Percentiles rank a stretch among this genome's conserved stretches.
Evolutionary conservation across 2,113 vertebrate genomes (phyloP).

Genomic region (Amblyopsis rosae): DNA sequence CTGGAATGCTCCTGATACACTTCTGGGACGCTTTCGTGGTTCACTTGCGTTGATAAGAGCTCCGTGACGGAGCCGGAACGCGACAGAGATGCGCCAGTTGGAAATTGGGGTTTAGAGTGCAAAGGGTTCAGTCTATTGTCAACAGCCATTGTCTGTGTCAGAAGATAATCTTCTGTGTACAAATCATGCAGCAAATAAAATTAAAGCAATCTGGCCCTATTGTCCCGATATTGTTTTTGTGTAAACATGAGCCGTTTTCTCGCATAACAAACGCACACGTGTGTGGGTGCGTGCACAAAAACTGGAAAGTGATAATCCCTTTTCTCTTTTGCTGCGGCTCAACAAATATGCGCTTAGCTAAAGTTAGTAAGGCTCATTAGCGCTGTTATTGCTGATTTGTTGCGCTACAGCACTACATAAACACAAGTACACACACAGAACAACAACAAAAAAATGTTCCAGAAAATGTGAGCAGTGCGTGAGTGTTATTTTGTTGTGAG

Average conservation of each 20-base stretch:
- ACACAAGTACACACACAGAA: not conserved
- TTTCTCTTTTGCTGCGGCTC: not conserved
- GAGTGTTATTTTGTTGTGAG: not conserved
- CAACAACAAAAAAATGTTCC: not conserved
- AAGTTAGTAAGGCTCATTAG: not conserved
- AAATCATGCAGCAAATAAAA: conserved; percentile 3
- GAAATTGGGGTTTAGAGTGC: not conserved
- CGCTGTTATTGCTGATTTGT: not conserved
- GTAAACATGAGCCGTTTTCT: not conserved
- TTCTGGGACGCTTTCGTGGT: no score
- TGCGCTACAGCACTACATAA: not conserved
- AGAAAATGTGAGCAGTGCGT: not conserved
- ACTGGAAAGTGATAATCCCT: not conserved
- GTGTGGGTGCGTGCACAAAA: not conserved
- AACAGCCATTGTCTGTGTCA: conserved; percentile 10
- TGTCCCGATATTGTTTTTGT: not conserved
- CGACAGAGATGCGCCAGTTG: no score
- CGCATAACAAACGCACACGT: not conserved
- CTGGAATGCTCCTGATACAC: no score
- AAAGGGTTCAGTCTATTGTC: conserved; percentile 20
- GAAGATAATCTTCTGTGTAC: conserved; percentile 19
- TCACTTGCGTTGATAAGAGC: no score
- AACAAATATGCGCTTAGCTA: not conserved
- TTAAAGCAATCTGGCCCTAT: not conserved
- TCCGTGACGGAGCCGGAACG: no score